Evolutionary conservation across 2,113 vertebrate genomes (phyloP).

Genomic region (Pomatorhinus ruficollis): DNA sequence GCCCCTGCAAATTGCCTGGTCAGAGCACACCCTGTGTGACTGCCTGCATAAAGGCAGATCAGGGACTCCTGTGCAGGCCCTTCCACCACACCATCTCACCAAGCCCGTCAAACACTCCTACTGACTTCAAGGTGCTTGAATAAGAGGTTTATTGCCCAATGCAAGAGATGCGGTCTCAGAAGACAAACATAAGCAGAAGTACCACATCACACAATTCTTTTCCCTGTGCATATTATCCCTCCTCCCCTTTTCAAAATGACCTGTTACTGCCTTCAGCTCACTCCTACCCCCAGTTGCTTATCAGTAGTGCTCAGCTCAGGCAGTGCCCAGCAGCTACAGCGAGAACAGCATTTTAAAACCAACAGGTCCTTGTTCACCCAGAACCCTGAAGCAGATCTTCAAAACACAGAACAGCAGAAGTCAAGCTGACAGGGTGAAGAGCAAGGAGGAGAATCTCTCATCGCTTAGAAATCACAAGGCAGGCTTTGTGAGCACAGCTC

Average conservation of each 20-base stretch:
- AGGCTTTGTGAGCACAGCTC: background rate
- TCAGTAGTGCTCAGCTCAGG: background rate
- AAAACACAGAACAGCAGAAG: background rate
- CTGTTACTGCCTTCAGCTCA: background rate
- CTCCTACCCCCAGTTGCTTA: background rate
- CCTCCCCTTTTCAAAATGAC: background rate
- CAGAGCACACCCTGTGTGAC: rapidly evolving
- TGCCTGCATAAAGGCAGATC: background rate
- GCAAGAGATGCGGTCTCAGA: background rate
- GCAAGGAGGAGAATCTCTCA: background rate
- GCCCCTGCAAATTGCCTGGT: background rate
- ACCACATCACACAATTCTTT: background rate
- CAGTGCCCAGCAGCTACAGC: background rate
- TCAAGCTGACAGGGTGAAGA: background rate
- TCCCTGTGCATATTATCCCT: background rate
- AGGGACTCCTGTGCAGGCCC: background rate
- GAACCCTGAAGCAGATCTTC: background rate
- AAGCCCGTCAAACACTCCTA: background rate
- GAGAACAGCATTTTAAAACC: background rate
- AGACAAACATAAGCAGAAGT: background rate
- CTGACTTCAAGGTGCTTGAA: background rate
- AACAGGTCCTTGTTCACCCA: background rate
- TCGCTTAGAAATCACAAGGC: background rate
- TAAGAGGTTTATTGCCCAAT: background rate
- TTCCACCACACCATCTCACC: background rate